A percentile compares a stretch with the other conserved stretches of the same genome.
phyloP scores from a whole-genome alignment of 2,888 invertebrate genomes.

The Timema cristinae region DNA sequence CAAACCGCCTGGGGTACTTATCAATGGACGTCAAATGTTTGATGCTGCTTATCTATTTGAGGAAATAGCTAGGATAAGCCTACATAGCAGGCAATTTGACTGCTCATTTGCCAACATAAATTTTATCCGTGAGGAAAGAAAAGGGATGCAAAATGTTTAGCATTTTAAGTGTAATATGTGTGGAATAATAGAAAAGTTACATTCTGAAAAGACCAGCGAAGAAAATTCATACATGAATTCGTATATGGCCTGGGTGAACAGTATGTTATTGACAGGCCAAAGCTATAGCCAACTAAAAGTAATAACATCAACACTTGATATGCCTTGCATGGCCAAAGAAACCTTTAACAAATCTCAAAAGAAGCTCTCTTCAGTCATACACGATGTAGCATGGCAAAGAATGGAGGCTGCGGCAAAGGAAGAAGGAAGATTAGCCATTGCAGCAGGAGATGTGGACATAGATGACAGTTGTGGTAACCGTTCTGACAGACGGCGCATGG shows the following conservation, averaged over 20 bases:
- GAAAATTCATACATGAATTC: constrained; percentile 2
- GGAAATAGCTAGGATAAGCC: too few species aligned
- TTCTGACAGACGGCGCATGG: too few species aligned
- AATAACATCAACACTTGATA: neutral
- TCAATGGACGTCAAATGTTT: too few species aligned
- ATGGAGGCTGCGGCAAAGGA: neutral
- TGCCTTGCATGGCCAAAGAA: neutral
- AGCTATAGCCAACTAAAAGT: constrained; percentile 2
- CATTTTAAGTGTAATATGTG: neutral
- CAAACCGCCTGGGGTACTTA: too few species aligned
- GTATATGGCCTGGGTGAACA: too few species aligned
- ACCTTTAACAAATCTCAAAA: neutral
- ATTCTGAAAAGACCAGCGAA: neutral
- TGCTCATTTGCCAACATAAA: too few species aligned
- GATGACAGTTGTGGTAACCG: too few species aligned
- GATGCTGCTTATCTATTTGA: too few species aligned
- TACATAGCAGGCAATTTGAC: too few species aligned
- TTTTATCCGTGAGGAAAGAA: too few species aligned
- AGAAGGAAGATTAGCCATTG: neutral
- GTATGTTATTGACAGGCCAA: constrained; percentile 1
- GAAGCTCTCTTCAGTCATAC: neutral
- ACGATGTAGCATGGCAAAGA: constrained; percentile 12
- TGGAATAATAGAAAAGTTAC: neutral
- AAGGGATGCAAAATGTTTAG: too few species aligned
- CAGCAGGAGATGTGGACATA: too few species aligned